Evolutionary conservation across 2,888 invertebrate genomes (phyloP).

Genomic region (Sialis lutaria): DNA sequence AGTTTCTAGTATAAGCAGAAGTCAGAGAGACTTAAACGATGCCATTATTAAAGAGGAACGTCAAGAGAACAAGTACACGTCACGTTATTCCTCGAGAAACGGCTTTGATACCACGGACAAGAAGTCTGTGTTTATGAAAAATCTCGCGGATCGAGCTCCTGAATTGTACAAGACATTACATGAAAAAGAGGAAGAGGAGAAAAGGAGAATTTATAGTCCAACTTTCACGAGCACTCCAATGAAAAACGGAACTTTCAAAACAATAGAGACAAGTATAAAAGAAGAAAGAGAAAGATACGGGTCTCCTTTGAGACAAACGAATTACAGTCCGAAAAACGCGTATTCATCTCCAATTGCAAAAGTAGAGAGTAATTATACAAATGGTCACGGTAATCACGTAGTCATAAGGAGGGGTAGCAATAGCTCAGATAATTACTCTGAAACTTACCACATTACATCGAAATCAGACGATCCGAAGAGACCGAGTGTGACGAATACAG

Average conservation of each 20-base stretch:
- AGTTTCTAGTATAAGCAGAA: constrained; percentile 69
- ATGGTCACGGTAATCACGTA: constrained; percentile 7
- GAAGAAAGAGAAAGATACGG: constrained; percentile 13
- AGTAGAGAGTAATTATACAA: constrained; percentile 15
- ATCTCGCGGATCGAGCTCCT: constrained; percentile 50
- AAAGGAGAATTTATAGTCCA: constrained; percentile 22
- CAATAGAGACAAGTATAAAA: background rate
- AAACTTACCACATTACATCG: constrained; percentile 51
- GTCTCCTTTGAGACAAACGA: constrained; percentile 23
- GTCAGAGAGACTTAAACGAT: constrained; percentile 59
- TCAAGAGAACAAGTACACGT: constrained; percentile 29
- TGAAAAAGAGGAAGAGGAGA: constrained; percentile 36
- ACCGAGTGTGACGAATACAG: constrained; percentile 52
- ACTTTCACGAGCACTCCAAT: constrained; percentile 17
- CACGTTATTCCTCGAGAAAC: constrained; percentile 34
- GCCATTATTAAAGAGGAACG: constrained; percentile 31
- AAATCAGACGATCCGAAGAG: constrained; percentile 46
- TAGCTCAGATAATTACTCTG: constrained; percentile 52
- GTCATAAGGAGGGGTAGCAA: constrained; percentile 44
- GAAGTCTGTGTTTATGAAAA: constrained; percentile 49
- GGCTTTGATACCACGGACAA: constrained; percentile 34
- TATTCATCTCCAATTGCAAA: constrained; percentile 25
- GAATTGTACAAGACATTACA: constrained; percentile 54
- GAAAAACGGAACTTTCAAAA: constrained; percentile 16
- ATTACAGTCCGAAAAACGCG: constrained; percentile 21